Conservation (phyloP, 2,113 vertebrate species). For the Terrapene triunguis region DNA sequence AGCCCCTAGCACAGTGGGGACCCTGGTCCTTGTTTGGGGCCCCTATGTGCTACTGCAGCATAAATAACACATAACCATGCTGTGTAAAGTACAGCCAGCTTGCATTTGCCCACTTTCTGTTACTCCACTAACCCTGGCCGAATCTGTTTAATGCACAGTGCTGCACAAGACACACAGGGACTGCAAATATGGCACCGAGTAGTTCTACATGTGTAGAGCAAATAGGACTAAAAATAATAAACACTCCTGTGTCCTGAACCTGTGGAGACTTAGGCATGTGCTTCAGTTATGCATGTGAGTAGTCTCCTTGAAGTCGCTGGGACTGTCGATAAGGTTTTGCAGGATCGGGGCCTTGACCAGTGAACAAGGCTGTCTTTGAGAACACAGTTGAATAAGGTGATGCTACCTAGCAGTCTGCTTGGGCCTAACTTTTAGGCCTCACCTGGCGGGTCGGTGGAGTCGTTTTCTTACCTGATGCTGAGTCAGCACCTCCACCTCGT, state of each 20-base stretch:
- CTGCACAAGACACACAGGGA: neutral
- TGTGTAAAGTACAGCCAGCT: neutral
- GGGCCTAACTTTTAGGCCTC: too few relatives aligned
- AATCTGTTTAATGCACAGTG: neutral
- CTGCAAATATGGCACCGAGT: neutral
- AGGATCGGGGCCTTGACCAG: neutral
- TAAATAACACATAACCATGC: neutral
- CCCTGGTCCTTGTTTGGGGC: neutral
- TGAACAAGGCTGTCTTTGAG: neutral
- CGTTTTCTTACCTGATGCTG: too few relatives aligned
- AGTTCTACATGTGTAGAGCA: neutral
- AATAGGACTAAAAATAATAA: neutral
- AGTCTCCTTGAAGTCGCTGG: neutral
- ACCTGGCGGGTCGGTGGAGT: too few relatives aligned
- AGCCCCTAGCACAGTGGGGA: neutral
- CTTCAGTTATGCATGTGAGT: neutral
- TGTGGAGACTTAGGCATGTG: neutral
- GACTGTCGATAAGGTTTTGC: neutral
- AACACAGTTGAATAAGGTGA: neutral
- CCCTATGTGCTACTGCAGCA: neutral
- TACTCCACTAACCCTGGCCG: neutral
- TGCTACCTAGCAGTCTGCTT: neutral
- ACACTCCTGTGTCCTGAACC: accelerated
- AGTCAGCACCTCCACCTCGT: too few relatives aligned
- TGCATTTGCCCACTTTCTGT: neutral